Evolutionary conservation across 2,888 invertebrate genomes (phyloP), one percentile per base, ranked within the genome.

Genomic region (Cheilosia grossa): DNA sequence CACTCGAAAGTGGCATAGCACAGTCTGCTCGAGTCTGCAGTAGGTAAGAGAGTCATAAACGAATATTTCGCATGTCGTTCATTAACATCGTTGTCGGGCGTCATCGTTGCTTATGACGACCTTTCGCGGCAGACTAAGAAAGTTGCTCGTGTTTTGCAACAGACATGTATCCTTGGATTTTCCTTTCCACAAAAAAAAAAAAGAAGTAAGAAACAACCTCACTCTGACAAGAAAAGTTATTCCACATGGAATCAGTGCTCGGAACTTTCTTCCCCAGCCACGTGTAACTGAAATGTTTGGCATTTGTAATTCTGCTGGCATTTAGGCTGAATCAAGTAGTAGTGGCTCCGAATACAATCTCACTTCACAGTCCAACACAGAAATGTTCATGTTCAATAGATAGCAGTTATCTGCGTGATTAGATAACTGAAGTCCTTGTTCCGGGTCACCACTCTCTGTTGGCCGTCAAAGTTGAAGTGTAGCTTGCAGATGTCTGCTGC

Each of bases 61-160:
- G 81, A 85, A 77, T 51, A 77, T 81, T 85, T 81, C 75, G 75
- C 85, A 81, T 85, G 85, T 72, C 77, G 81, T 81, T 85, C 81
- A 81, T 85, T 85, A 85, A 85, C 75, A 70, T 81, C 70, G 67
- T 72, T 64, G 56, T 70, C 64, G 30, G 54, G 15, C 17, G 42
- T 44, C 49, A 75, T 40, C 49, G 54, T 70, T 74, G 80, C 70
- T 75, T 81, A 69, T 66, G 59, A 70, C 69, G 66, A 80, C 54
- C 63, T 74, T 70, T 72, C 74, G 70, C 19, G 63, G 64, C 17
- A 73, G 13, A 67, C 73, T 49, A 63, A 75, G 80, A 70, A 69
- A 40, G n/a, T 24, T 69, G 61, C 42, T 42, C 70, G 54, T 24
- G 40, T 69, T 42, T 59, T 54, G 4, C 42, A 56, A 69, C 63